Evolutionary conservation across 2,888 invertebrate genomes (phyloP).

Genomic region (Phania funesta): DNA sequence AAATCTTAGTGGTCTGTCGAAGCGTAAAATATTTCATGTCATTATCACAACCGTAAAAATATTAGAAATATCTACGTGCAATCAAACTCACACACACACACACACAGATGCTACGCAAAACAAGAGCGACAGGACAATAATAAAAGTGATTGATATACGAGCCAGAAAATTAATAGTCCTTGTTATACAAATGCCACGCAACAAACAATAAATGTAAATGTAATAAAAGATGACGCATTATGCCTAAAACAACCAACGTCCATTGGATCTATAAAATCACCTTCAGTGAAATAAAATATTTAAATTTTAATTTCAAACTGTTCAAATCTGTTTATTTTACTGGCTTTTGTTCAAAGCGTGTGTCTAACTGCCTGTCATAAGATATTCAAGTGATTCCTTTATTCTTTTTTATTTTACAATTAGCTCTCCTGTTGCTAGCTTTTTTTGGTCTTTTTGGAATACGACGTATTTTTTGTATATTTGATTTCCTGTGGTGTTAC

Average conservation of each 20-base stretch:
- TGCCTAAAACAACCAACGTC: constrained; percentile 52
- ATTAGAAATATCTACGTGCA: no score
- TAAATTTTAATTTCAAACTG: constrained; percentile 49
- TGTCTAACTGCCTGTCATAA: constrained; percentile 50
- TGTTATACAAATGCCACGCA: constrained; percentile 51
- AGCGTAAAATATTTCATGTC: constrained; percentile 66
- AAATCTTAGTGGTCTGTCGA: constrained; percentile 58
- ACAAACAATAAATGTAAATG: constrained; percentile 49
- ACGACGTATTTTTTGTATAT: constrained; percentile 23
- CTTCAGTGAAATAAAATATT: constrained; percentile 38
- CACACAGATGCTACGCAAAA: not conserved
- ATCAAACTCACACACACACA: constrained; percentile 11
- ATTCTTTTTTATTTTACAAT: constrained; percentile 57
- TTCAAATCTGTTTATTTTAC: constrained; percentile 39
- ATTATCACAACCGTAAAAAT: constrained; percentile 54
- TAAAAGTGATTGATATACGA: constrained; percentile 58
- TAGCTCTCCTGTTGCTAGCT: constrained; percentile 60
- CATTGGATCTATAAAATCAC: constrained; percentile 1
- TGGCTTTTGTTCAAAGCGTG: not conserved
- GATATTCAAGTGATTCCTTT: constrained; percentile 59
- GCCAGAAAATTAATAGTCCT: constrained; percentile 46
- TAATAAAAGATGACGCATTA: constrained; percentile 58
- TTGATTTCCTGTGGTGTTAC: constrained; percentile 61
- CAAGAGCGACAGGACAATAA: constrained; percentile 48
- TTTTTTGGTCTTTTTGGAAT: not conserved